Evolutionary conservation across 2,888 invertebrate genomes (phyloP), one percentile per base, ranked within the genome.

Genomic region (Drosophila diplacantha): DNA sequence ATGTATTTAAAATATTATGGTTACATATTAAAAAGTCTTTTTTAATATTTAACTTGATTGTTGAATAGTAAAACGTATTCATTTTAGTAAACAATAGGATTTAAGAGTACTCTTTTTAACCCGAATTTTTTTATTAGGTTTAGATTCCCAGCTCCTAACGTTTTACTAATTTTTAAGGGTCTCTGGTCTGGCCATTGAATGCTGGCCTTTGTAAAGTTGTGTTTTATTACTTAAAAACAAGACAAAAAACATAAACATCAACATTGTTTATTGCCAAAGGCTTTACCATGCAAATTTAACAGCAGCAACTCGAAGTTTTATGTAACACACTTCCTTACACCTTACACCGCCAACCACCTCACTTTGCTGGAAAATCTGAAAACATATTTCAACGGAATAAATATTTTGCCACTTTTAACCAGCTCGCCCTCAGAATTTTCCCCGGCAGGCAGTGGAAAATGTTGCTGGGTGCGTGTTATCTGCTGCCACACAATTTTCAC

Each of bases 401-500:
- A 66, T 59, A 59, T 66, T 66, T 66, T 49, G 35, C 59, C 66
- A 65, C 59, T 43, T 53, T 53, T 35, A 65, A 58, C 59, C 47
- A 59, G 49, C 46, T 46, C 14, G 12, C 44, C 29, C 32, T 11
- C n/a, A 11, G n/a, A 43, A 34, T 29, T 34, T 57, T 11, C 29
- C 34, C n/a, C 16, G 26, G 26, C 44, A 16, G 43, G 16, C 29
- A 44, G 44, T 44, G 18, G 29, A 44, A 44, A 44, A 47, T 53
- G 37, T 43, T 16, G 26, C 16, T 20, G 44, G 35, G 20, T 46
- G 59, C 59, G 49, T 62, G 43, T 73, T 75, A 75, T 75, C 73
- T 73, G 47, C 51, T 47, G 64, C 69, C 76, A 62, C 69, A 74
- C 62, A 71, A 73, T 69, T 69, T 69, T 69, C 63, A 58, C 63